phyloP scores from a whole-genome alignment of 2,888 invertebrate genomes.

The Leptopilina myrica region DNA sequence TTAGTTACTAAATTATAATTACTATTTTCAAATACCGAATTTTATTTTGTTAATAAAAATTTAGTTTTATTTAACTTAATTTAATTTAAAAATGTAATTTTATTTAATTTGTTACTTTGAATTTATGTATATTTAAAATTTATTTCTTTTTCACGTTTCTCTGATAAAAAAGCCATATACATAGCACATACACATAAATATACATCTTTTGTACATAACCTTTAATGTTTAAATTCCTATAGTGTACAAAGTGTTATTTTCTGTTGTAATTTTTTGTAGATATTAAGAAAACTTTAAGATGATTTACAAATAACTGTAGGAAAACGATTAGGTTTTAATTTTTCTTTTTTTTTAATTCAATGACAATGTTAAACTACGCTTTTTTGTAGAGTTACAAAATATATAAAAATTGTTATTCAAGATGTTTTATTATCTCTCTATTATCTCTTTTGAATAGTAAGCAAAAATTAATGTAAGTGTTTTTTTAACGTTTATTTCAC shows the following conservation, averaged over 20 bases:
- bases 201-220: neutral
- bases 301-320: neutral
- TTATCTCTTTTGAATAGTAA: neutral
- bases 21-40: too few species aligned
- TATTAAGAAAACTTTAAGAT: neutral
- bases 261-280: neutral
- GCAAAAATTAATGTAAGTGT: neutral
- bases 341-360: neutral
- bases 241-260: neutral
- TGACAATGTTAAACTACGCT: neutral
- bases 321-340: neutral
- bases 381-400: neutral
- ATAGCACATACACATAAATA: too few species aligned
- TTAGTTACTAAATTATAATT: too few species aligned
- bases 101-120: too few species aligned
- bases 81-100: too few species aligned
- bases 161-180: too few species aligned
- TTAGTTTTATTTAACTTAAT: too few species aligned
- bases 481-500: neutral
- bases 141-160: too few species aligned
- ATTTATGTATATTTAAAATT: too few species aligned
- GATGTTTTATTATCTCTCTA: neutral
- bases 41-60: too few species aligned
- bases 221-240: neutral
- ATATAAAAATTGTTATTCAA: neutral